Base-by-base conservation (phyloP, 2,888 invertebrate species). In the Polymixis lichenea region DNA sequence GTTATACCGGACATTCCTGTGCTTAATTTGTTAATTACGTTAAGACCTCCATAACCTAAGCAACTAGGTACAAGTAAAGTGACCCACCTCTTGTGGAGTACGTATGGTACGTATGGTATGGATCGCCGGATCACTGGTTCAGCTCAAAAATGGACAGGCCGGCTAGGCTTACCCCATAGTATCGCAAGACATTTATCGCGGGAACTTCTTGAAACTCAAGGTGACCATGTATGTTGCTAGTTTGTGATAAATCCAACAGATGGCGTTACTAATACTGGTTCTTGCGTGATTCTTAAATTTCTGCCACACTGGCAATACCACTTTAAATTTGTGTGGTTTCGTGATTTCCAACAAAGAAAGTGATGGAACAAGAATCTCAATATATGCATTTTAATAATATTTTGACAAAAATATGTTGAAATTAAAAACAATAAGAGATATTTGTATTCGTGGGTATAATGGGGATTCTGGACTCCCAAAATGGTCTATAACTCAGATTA, bases 151-250 rank as follows among this genome's bases (percentile, higher is more conserved):
- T 25, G 1, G 11, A 46, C 28, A 43, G 13, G 53, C 49, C 17
- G 38, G 51, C 19, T n/a, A 8, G 4, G n/a, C 28, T 56, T 43
- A 43, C 43, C 11, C 9, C 25, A 56, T 7, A 58, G 7, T 28
- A 3, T 55, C n/a, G n/a, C 6, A 28, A 46, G 43, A 3, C 9
- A 43, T 60, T 60, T 32, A n/a, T 22, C 46, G 25, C 64, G 28
- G 53, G n/a, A 80, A 80, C 65, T 73, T 19, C 1, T 49, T 61
- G 60, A 65, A 79, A 32, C 55, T 73, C 15, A 22, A n/a, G 11
- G 28, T 15, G 15, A 32, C 28, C 15, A 43, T 19, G 51, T 55
- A 4, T 1, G 19, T 38, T 61, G 9, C 6, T 62, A 62, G 51
- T 80, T 56, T 15, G 6, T 22, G 7, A 32, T 32, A 15, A 25